phyloP scores from a whole-genome alignment of 1,140 invertebrate genomes.

The Arctopsyche grandis region DNA sequence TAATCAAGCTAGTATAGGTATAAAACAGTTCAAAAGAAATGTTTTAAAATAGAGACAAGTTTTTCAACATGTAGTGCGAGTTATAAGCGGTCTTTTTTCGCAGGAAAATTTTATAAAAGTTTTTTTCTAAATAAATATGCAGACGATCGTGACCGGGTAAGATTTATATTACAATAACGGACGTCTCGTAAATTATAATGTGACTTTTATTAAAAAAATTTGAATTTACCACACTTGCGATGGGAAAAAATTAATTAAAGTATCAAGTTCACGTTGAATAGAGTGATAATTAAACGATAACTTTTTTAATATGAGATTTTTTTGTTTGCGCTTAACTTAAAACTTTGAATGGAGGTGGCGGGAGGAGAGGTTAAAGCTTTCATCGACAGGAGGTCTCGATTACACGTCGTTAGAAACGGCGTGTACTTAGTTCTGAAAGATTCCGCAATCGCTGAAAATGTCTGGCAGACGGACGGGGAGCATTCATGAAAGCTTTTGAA shows the following conservation, averaged over 20 bases:
- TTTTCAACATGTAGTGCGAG: too few relatives aligned
- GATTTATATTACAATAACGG: too few relatives aligned
- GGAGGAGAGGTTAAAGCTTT: neutral
- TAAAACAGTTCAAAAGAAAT: too few relatives aligned
- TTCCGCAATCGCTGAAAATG: neutral
- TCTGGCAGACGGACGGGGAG: neutral
- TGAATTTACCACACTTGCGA: too few relatives aligned
- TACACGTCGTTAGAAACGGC: too few relatives aligned
- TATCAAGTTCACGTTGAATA: too few relatives aligned
- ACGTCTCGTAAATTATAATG: neutral
- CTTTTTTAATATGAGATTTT: neutral
- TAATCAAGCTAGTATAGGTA: too few relatives aligned
- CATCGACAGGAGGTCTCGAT: too few relatives aligned
- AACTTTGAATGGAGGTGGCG: neutral
- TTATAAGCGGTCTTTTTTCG: too few relatives aligned
- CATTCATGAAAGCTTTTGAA: conserved; percentile 17
- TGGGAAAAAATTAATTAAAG: too few relatives aligned
- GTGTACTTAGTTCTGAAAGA: neutral
- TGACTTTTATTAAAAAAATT: neutral
- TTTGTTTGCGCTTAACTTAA: neutral
- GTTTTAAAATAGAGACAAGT: too few relatives aligned
- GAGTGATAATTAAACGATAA: neutral
- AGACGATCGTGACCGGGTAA: neutral
- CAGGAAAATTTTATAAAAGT: neutral
- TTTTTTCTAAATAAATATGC: neutral